Evolutionary conservation across 2,797 vertebrate genomes (phyloP).

Genomic region (Limosa lapponica): DNA sequence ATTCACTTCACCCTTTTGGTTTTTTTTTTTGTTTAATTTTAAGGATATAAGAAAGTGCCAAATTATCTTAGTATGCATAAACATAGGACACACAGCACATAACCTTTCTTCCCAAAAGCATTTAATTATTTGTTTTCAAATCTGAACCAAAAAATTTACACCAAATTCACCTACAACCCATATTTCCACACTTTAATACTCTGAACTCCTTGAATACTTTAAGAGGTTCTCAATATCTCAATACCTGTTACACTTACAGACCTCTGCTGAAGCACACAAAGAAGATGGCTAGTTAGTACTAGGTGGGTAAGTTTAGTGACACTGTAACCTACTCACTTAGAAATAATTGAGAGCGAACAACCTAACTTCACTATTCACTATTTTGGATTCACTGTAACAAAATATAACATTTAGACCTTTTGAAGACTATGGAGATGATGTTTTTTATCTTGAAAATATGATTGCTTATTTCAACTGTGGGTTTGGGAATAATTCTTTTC

Average conservation of each 20-base stretch:
- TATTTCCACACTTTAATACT: not conserved
- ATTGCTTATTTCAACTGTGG: not conserved
- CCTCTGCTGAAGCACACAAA: not conserved
- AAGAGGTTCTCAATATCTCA: not conserved
- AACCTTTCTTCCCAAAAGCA: not conserved
- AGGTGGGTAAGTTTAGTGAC: not conserved
- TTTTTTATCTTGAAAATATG: not conserved
- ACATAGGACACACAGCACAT: not conserved
- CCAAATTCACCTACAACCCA: not conserved
- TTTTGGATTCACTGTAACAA: not conserved
- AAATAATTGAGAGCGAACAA: not conserved
- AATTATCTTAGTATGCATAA: not conserved
- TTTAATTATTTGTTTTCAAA: not conserved
- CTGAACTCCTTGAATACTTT: not conserved
- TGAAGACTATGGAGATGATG: not conserved
- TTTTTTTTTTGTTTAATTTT: not conserved
- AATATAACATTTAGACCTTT: not conserved
- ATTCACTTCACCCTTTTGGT: not conserved
- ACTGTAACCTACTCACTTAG: not conserved
- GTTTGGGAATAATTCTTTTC: not conserved
- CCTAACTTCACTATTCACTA: not conserved
- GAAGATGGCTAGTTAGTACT: not conserved
- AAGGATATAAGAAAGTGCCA: not conserved
- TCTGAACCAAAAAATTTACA: not conserved
- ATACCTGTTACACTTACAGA: not conserved